These are phyloP conservation scores for Novumbra hubbsi DNA, from an alignment of 2,797 vertebrate genomes.

Conservation along the genomic window DNA sequence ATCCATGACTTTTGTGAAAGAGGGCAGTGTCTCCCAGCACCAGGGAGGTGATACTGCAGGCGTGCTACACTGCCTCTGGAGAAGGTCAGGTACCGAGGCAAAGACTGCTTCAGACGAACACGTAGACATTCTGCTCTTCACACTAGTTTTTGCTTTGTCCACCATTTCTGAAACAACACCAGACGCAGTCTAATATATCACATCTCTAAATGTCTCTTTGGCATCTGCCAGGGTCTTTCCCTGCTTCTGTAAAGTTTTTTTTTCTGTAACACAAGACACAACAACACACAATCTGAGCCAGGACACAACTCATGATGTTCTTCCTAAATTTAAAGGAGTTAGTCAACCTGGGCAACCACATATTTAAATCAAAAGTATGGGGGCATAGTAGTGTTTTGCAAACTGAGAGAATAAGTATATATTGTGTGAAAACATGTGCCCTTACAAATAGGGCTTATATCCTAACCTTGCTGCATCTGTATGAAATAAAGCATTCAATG, in stretches of 20 bases:
- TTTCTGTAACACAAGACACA: conserved; percentile 78
- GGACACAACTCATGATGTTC: neutral
- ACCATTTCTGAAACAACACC: conserved; percentile 23
- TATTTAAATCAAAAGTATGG: neutral
- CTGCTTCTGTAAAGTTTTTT: conserved; percentile 93
- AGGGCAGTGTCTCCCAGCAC: conserved; percentile 92
- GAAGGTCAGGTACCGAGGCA: conserved; percentile 30
- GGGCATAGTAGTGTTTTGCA: neutral
- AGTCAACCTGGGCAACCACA: neutral
- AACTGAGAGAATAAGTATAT: neutral
- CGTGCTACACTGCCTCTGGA: conserved; percentile 95
- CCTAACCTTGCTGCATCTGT: neutral
- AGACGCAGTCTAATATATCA: conserved; percentile 14
- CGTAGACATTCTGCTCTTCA: conserved; percentile 23
- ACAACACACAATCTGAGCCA: neutral
- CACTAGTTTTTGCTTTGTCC: neutral
- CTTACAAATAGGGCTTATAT: neutral
- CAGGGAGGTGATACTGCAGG: conserved; percentile 92
- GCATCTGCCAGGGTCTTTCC: conserved; percentile 95
- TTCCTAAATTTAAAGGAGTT: neutral
- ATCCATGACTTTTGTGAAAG: conserved; percentile 97
- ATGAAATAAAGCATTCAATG: neutral
- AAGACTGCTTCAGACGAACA: neutral
- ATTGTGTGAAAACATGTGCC: neutral
- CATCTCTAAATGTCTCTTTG: conserved; percentile 17